Evolutionary conservation across 1,140 invertebrate genomes (phyloP), one percentile per base, ranked within the genome.

Genomic region (Frieseomelitta varia): DNA sequence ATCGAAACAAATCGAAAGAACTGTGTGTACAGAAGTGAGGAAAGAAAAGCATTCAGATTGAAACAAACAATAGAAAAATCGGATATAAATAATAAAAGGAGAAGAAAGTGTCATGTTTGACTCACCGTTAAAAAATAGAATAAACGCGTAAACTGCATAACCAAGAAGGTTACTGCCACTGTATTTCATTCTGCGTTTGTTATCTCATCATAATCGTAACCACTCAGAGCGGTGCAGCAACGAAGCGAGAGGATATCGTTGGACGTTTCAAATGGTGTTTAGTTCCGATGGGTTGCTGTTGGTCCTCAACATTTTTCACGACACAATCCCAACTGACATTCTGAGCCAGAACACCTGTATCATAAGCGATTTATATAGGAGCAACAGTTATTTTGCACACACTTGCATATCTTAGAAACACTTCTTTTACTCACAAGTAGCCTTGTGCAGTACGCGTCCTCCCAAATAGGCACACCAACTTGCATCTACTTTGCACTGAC

Each of bases 171-270:
- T 92, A 93, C 92, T 91, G 89, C 92, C 91, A 90, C 92, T 94
- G 92, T 93, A 92, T 92, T 92, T 94, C 94, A 94, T 94, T 94
- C 94, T 94, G 93, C 88, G 90, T 93, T 93, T 90, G 94, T 94
- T 95, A 95, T 94, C 94, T 95, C 94, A 91, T 94, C 91, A 93
- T 94, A 93, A 68, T 86, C 80, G 76, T 68, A 55, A 71, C 30
- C 71, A 72, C 63, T 84, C n/a, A 55, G 17, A 82, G 30, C 68
- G 75, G 79, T 88, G 68, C 63, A 67, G 61, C 63, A 76, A 82
- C 73, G 68, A 53, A 34, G 30, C 74, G 56, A 47, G 24, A 61
- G n/a, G 17, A 12, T 56, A 77, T 53, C 80, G 61, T 68, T 47
- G 39, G 21, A 71, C 55, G 55, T 84, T 58, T 85, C 83, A 84